Evolutionary conservation across 2,797 vertebrate genomes (phyloP).

Genomic region (Hydrolagus colliei): DNA sequence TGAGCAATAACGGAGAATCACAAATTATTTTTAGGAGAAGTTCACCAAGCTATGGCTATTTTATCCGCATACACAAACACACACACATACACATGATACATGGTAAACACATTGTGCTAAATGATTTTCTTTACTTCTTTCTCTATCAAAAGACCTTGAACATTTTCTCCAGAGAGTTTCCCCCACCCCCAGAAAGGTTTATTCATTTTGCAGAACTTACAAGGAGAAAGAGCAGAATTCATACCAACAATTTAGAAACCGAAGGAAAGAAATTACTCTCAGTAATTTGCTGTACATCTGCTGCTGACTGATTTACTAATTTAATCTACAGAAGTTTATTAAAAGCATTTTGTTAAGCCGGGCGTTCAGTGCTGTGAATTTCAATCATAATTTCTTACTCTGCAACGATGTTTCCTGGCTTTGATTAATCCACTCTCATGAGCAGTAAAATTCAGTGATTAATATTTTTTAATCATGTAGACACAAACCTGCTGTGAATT

Average conservation of each 20-base stretch:
- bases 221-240: neutral
- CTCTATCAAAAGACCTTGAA: no score
- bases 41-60: no score
- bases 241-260: neutral
- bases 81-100: no score
- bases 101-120: no score
- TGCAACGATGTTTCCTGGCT: no score
- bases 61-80: no score
- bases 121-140: no score
- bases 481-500: neutral
- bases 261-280: neutral
- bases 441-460: slow-evolving; percentile 7
- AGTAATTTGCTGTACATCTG: slow-evolving; percentile 1
- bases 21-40: no score
- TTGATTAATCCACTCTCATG: neutral
- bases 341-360: slow-evolving; percentile 4
- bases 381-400: neutral
- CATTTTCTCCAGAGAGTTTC: no score
- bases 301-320: neutral
- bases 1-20: no score
- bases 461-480: neutral
- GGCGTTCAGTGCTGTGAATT: slow-evolving; percentile 12
- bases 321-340: slow-evolving; percentile 5
- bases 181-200: neutral
- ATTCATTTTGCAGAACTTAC: neutral